Evolutionary conservation across 1,140 invertebrate species (phyloP), one percentile per base, ranked within the genome.

Genomic region (Psix sp.): DNA sequence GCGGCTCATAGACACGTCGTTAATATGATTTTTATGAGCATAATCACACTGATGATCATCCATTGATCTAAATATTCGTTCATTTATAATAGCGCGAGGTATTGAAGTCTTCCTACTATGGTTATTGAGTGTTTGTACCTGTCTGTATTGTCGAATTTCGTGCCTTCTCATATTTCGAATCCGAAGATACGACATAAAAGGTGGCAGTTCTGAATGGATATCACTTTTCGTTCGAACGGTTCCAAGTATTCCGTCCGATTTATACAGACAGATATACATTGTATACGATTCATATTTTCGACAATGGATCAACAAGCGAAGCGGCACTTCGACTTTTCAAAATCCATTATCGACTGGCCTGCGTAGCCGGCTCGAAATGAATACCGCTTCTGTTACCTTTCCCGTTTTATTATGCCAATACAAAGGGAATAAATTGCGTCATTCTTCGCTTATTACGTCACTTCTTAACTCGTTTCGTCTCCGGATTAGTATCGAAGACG

Each of bases 91-190:
- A 40, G 54, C 20, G 26, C 26, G 15, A 59, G 51, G 59, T 40
- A 39, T 56, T 60, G 56, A 67, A 62, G 39, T 65, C 54, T 70
- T 66, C 43, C 49, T 59, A 68, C 66, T 77, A 72, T 76, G 65
- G 63, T 79, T 68, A 76, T 68, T 45, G 77, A 82, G 82, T 83
- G 81, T 84, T 82, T 81, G 74, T 84, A 82, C 82, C 83, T 84
- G 81, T 81, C 63, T 57, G 39, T 62, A 76, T 80, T 82, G 77
- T 84, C 70, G 29, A 36, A 72, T 62, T 65, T 52, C 60, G 45
- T 66, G 45, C 65, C 62, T 68, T 78, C 77, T 81, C 78, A 73
- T 73, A 73, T 82, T 79, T 82, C 82, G 59, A 76, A 77, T 79
- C 76, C 56, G 52, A 66, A 68, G 74, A 77, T 73, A 65, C 39